These are phyloP conservation scores for Acleris sparsana DNA, from an alignment of 2,888 invertebrate species.

Conservation along the genomic window DNA sequence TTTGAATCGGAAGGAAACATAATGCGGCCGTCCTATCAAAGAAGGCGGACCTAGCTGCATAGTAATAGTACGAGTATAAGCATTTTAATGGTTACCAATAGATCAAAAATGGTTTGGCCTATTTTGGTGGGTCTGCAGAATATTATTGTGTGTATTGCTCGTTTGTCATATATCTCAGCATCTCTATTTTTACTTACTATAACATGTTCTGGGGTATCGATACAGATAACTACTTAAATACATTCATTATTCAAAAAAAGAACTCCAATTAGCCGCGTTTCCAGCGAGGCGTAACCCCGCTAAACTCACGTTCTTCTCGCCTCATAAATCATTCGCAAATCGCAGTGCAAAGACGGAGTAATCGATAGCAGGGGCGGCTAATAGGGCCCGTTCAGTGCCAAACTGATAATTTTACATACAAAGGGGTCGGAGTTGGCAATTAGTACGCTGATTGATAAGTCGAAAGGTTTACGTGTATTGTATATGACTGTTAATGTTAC, in stretches of 20 bases:
- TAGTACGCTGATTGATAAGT: not conserved
- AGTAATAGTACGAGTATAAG: too few species aligned
- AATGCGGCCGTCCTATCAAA: too few species aligned
- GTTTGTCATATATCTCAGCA: too few species aligned
- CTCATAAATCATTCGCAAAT: conserved; percentile 34
- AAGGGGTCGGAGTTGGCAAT: not conserved
- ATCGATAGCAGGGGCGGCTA: conserved; percentile 30
- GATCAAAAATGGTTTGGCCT: too few species aligned
- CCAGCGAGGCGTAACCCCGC: not conserved
- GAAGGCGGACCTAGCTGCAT: too few species aligned
- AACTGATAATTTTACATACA: not conserved
- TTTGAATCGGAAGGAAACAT: not conserved
- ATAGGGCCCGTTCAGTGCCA: conserved; percentile 5
- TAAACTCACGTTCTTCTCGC: conserved; percentile 25
- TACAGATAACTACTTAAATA: not conserved
- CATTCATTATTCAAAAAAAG: not conserved
- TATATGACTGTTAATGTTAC: too few species aligned
- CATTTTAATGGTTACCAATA: too few species aligned
- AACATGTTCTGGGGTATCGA: not conserved
- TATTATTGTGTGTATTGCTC: too few species aligned
- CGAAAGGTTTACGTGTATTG: not conserved
- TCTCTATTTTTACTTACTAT: too few species aligned
- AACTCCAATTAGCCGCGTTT: not conserved
- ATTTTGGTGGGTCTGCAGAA: too few species aligned
- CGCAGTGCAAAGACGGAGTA: conserved; percentile 30